Evolutionary conservation across 2,113 vertebrate species (phyloP), one percentile per base, ranked within the genome.

Genomic region (Hippocampus zosterae): DNA sequence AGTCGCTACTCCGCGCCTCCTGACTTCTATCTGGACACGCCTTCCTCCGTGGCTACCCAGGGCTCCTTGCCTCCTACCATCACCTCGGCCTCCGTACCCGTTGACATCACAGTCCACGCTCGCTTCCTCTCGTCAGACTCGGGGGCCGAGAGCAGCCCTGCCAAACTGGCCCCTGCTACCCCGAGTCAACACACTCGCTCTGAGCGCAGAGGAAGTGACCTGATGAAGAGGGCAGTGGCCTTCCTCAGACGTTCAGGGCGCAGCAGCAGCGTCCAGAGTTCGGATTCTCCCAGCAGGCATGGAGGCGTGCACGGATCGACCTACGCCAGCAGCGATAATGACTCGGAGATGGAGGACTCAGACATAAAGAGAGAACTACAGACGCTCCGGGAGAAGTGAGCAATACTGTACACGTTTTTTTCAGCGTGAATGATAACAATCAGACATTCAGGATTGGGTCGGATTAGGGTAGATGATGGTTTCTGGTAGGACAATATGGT

Each of bases 321-420:
- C 0, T 98, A 96, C 74, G 92, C 94, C 90, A 99, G 97, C 93
- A 99, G 97, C 0, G 97, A 99, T 83, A 99, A 99, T 1, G 97
- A 99, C 87, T 99, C 97, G 0, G 97, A 99, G 81, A 93, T 97
- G 75, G 97, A 99, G 82, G 96, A 99, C 1, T 92, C 95, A 0
- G 97, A 99, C 78, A 94, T 98, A 84, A 97, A 95, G 87, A 96
- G 82, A 70, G 96, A 99, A 69, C 83, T 98, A 48, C 95, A 97
- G 87, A 93, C 89, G 60, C 93, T 99, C 42, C 92, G 96, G 83
- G 97, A 99, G 85, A 99, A 96, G 97, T 99, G 91, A 41, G 93
- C 50, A 27, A 18, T 15, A 13, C 2, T 12, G 3, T 27, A n/a
- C 50, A 29, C 25, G 5, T n/a, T 1, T 29, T 29, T 77, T 53